Percentiles rank a stretch among this genome's conserved stretches.
phyloP scores from a whole-genome alignment of 2,797 vertebrate genomes.

The Acridotheres tristis region DNA sequence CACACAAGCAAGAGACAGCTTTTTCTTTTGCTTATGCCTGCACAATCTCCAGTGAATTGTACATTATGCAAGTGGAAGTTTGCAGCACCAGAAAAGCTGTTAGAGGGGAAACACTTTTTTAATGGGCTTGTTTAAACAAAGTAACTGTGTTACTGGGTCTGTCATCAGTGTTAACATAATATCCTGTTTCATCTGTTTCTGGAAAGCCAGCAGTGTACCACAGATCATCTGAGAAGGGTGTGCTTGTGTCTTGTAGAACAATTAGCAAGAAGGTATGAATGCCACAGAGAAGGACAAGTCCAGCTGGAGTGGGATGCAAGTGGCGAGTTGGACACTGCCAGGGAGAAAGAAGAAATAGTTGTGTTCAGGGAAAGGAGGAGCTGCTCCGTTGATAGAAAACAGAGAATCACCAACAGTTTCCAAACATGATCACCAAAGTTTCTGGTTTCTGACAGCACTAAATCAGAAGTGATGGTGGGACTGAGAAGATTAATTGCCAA shows the following conservation, averaged over 20 bases:
- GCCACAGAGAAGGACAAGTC: not conserved
- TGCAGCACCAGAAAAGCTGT: not conserved
- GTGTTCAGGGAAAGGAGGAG: not conserved
- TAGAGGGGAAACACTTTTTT: slow-evolving; percentile 4
- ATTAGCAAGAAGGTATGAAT: not conserved
- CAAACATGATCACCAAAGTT: not conserved
- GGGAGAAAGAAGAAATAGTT: not conserved
- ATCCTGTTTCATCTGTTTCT: not conserved
- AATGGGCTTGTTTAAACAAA: slow-evolving; percentile 38
- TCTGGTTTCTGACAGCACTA: not conserved
- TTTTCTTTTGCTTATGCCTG: not conserved
- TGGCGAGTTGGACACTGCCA: not conserved
- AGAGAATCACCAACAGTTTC: not conserved
- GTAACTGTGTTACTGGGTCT: slow-evolving; percentile 13
- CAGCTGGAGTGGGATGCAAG: not conserved
- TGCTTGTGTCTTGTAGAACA: not conserved
- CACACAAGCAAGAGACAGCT: not conserved
- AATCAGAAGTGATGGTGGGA: not conserved
- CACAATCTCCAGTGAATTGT: not conserved
- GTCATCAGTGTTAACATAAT: slow-evolving; percentile 4
- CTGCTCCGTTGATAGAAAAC: not conserved
- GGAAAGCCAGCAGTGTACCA: not conserved
- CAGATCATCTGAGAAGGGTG: not conserved
- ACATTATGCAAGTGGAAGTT: not conserved
- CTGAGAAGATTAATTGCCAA: not conserved